A percentile compares a stretch with the other conserved stretches of the same genome.
Evolutionary conservation across 2,888 invertebrate species (phyloP).

Genomic region (Aproaerema taeniolella): DNA sequence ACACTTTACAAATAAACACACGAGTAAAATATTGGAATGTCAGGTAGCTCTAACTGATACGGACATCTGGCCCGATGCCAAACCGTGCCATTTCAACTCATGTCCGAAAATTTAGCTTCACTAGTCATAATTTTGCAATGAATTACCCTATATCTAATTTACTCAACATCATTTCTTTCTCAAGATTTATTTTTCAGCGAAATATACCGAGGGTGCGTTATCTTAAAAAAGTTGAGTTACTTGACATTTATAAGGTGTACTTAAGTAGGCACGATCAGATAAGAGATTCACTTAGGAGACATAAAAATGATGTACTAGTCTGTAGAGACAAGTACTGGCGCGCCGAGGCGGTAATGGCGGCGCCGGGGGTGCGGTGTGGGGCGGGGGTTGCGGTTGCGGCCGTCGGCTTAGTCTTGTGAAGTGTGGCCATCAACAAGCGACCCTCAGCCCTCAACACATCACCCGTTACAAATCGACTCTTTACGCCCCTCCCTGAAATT

Average conservation of each 20-base stretch:
- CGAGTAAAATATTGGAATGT: constrained; percentile 1
- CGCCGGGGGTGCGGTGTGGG: not conserved
- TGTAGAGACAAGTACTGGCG: constrained; percentile 26
- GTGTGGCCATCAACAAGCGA: constrained; percentile 47
- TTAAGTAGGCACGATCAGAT: constrained; percentile 38
- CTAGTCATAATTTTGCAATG: constrained; percentile 1
- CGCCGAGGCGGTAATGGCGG: constrained; percentile 10
- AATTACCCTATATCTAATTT: constrained; percentile 4
- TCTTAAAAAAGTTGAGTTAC: constrained; percentile 28
- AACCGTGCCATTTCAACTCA: not conserved
- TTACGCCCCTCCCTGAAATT: constrained; percentile 49
- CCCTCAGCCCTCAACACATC: constrained; percentile 48
- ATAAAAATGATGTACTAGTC: constrained; percentile 41
- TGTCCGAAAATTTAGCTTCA: constrained; percentile 3
- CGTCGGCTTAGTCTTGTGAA: not conserved
- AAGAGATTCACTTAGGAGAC: constrained; percentile 46
- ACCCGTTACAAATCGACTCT: constrained; percentile 55
- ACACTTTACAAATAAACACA: too few relatives aligned
- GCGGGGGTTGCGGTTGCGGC: not conserved
- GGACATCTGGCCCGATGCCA: constrained; percentile 4
- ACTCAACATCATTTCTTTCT: not conserved
- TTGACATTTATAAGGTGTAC: constrained; percentile 39
- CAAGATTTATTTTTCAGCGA: not conserved
- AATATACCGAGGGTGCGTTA: constrained; percentile 14
- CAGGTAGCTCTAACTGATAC: constrained; percentile 9